Evolutionary conservation across 2,797 vertebrate genomes (phyloP), one percentile per base, ranked within the genome.

Genomic region (Lagorchestes hirsutus): DNA sequence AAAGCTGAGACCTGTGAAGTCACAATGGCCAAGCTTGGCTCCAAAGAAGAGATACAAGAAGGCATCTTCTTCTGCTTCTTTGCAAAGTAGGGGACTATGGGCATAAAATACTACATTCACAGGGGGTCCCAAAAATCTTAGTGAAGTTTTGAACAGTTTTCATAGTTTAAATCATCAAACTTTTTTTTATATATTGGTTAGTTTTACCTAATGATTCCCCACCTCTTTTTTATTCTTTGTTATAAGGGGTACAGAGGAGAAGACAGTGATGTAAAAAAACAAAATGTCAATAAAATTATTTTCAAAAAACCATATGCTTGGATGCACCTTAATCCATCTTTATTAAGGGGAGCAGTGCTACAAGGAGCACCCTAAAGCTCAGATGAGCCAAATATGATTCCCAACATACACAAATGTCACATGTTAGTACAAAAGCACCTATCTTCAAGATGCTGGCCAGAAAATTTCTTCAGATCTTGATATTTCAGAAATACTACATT

Each of bases 371-470:
- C 31, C 34, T 14, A 22, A 74, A n/a, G 34, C n/a, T 74, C 62
- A 74, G 5, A 22, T 62, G 56, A 59, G 40, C 59, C 58, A 93
- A 93, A 67, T 54, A 31, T 3, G 11, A 34, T 93, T 56, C 93
- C 59, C 59, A 11, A 34, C 40, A 27, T 54, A 92, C 16, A 91
- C 40, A 55, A 94, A 87, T 22, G 54, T 56, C 54, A 92, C 29
- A 0, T 91, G 31, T 95, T 22, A 54, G 28, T n/a, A 93, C 46
- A 93, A 91, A 91, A 40, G 52, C 55, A 13, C 54, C 50, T 91
- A 94, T 55, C 93, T 94, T 54, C 46, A 90, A 94, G 90, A 59
- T 12, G 54, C n/a, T 34, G 56, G 62, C 18, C 34, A 87, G 67
- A 59, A 52, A 40, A 11, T 34, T 12, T 62, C 59, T 62, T 62